Conservation (phyloP, 2,113 vertebrate genomes). For the Oceanites oceanicus region DNA sequence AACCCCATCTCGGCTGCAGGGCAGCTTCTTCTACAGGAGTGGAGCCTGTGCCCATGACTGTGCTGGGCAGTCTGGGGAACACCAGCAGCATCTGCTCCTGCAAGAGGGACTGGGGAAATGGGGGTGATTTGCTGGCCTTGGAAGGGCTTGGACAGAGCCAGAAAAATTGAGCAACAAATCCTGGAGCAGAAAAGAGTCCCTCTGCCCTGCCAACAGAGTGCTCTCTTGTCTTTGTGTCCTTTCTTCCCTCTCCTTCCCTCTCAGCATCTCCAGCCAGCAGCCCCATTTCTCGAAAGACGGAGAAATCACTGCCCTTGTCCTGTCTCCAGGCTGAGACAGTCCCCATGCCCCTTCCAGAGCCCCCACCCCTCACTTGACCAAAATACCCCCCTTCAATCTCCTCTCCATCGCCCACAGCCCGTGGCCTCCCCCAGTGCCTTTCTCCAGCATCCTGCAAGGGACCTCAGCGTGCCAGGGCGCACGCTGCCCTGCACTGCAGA, state of each 20-base stretch:
- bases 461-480: neutral
- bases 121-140: neutral
- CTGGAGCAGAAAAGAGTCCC: neutral
- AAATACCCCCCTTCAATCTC: neutral
- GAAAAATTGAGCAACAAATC: neutral
- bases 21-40: neutral
- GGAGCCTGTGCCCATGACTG: neutral
- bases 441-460: neutral
- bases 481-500: neutral
- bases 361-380: neutral
- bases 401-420: accelerated
- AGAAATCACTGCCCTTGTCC: neutral
- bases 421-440: accelerated
- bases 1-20: neutral
- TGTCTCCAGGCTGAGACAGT: neutral
- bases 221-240: neutral
- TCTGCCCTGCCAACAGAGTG: neutral
- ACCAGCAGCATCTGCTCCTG: neutral
- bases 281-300: neutral
- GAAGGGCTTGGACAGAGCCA: neutral
- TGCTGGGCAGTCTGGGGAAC: neutral
- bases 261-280: neutral
- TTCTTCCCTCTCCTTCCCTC: neutral
- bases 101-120: neutral
- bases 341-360: neutral